Conservation (phyloP, 2,113 vertebrate genomes). For the Phasianus colchicus region DNA sequence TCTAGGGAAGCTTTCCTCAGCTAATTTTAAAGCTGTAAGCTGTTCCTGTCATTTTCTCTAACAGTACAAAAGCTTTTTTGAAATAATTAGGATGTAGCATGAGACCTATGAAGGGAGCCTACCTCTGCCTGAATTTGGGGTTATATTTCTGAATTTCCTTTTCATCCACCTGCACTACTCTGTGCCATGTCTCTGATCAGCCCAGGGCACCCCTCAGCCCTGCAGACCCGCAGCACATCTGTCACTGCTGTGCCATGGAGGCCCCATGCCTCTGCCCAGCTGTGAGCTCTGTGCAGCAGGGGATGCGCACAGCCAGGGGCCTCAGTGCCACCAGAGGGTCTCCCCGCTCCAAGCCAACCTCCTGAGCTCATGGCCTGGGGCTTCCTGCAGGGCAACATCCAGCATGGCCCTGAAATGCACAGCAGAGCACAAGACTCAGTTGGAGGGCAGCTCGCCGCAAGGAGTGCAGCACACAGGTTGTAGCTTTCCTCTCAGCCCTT, state of each 20-base stretch:
- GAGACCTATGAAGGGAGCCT: neutral
- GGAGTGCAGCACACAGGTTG: neutral
- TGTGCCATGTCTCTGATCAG: neutral
- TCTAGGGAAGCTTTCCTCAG: neutral
- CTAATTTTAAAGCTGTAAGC: neutral
- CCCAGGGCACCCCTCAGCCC: too few species aligned
- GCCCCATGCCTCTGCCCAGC: too few species aligned
- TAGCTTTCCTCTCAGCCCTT: neutral
- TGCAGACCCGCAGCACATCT: neutral
- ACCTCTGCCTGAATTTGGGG: neutral
- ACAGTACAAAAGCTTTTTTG: neutral
- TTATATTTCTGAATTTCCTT: neutral
- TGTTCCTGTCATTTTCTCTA: neutral
- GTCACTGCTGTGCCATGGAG: too few species aligned
- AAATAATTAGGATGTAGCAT: neutral
- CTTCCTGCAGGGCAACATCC: too few species aligned
- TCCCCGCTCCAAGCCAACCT: too few species aligned
- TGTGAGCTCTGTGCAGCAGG: too few species aligned
- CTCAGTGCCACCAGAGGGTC: too few species aligned
- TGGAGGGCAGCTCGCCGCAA: neutral
- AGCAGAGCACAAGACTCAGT: neutral
- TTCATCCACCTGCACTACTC: neutral
- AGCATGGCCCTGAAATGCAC: neutral
- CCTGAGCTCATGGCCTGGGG: too few species aligned
- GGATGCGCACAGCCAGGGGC: too few species aligned